A percentile compares a stretch with the other conserved stretches of the same genome.
Conservation (phyloP, 1,140 invertebrate species). For the Branchinecta lynchi region DNA sequence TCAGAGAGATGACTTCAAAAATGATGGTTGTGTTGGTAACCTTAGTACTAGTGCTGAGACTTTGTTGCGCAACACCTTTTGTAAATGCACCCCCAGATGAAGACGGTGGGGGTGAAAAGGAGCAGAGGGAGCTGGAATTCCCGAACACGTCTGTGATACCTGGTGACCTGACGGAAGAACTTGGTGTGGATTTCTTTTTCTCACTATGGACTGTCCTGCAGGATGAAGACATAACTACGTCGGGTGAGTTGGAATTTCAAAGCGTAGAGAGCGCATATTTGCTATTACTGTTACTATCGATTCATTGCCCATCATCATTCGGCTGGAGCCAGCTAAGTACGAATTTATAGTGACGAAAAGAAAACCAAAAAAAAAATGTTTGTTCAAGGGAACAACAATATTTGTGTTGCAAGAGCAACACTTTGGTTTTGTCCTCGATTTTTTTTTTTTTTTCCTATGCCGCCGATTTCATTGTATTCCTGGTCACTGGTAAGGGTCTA, state of each 20-base stretch:
- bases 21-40: not conserved
- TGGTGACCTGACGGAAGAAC: conserved; percentile 34
- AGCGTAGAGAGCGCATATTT: not conserved
- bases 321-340: too few relatives aligned
- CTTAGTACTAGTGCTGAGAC: not conserved
- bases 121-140: conserved; percentile 25
- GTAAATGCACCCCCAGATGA: not conserved
- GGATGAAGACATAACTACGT: conserved; percentile 36
- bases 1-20: not conserved
- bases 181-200: conserved; percentile 37
- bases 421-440: too few relatives aligned
- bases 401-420: too few relatives aligned
- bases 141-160: conserved; percentile 37
- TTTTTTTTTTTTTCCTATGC: too few relatives aligned
- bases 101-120: not conserved
- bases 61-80: not conserved
- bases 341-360: too few relatives aligned
- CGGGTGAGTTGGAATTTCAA: conserved; percentile 29
- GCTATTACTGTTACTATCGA: too few relatives aligned
- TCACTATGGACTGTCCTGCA: conserved; percentile 38
- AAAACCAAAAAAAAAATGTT: too few relatives aligned
- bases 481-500: too few relatives aligned
- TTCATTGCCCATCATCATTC: too few relatives aligned
- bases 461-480: too few relatives aligned
- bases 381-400: too few relatives aligned